These are phyloP conservation scores for Rhagonycha lutea DNA, from an alignment of 2,888 invertebrate species.

Conservation along the genomic window DNA sequence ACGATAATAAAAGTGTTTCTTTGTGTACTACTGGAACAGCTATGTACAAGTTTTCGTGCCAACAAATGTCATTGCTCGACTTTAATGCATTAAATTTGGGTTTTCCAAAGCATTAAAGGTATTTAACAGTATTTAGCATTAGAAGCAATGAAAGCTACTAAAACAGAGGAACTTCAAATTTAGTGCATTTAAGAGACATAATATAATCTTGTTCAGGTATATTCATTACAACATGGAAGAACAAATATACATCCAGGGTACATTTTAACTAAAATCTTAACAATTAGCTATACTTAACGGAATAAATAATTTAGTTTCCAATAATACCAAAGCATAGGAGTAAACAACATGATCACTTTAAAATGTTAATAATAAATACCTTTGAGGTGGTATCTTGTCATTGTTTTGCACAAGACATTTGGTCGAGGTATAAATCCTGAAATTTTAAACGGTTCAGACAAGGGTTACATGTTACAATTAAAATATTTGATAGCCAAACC, in stretches of 20 bases:
- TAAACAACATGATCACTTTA: neutral
- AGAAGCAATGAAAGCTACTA: neutral
- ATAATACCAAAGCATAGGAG: neutral
- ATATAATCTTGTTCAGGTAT: no score
- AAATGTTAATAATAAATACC: constrained; percentile 3
- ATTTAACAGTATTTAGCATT: neutral
- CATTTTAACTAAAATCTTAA: neutral
- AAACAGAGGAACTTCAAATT: neutral
- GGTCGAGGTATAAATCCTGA: neutral
- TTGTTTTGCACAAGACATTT: neutral
- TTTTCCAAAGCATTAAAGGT: neutral
- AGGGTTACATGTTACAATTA: constrained; percentile 1
- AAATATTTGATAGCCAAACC: neutral
- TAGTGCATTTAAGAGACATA: neutral
- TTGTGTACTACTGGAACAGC: neutral
- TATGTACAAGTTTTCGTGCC: neutral
- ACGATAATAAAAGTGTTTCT: no score
- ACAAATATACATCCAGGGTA: neutral
- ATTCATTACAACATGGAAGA: neutral
- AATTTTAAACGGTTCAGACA: constrained; percentile 1
- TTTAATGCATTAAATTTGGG: neutral
- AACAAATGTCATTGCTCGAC: neutral
- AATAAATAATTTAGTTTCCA: neutral
- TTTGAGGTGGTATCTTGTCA: constrained; percentile 1
- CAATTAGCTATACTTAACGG: neutral